Evolutionary conservation across 2,797 vertebrate species (phyloP), one percentile per base, ranked within the genome.

Genomic region (Malacoctenus gilli): DNA sequence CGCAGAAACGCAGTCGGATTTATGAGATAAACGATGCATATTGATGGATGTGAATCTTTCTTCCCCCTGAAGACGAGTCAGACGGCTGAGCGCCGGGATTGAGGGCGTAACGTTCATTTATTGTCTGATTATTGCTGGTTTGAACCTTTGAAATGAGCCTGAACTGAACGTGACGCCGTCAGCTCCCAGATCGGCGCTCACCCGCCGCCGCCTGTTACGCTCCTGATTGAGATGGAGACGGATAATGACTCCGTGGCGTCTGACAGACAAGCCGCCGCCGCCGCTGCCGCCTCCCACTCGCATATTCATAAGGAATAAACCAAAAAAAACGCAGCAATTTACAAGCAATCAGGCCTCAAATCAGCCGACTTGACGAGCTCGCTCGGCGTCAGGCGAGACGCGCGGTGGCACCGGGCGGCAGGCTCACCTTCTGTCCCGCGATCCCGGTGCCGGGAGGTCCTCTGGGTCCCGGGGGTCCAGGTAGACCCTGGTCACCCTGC

Each of bases 401-500:
- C n/a, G n/a, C n/a, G n/a, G n/a, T n/a, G n/a, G n/a, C n/a, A n/a
- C n/a, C n/a, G n/a, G n/a, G n/a, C n/a, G 18, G 44, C 8, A 18
- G 8, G 14, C 40, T 83, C 82, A 96, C 95, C 92, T 95, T 97
- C 43, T 79, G 79, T 58, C 95, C 95, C 32, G 76, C 48, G 7
- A 51, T 37, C 30, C 94, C 93, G 38, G 74, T 30, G 50, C 94
- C 94, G 80, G 76, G 64, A 59, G 85, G 64, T 13, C 95, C 95
- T 88, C 92, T 93, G 40, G 74, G 60, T 11, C 94, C 95, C 65
- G 87, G 40, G 16, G 62, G 82, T 64, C 94, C 94, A 25, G 42
- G 19, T 19, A 82, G 87, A 22, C 95, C 95, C 65, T 90, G 92
- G 37, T 86, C 70, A 6, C 94, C 94, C 94, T 96, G 70, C 8